Base-by-base conservation (phyloP, 1,140 invertebrate species). In the Trinorchestia longiramus region DNA sequence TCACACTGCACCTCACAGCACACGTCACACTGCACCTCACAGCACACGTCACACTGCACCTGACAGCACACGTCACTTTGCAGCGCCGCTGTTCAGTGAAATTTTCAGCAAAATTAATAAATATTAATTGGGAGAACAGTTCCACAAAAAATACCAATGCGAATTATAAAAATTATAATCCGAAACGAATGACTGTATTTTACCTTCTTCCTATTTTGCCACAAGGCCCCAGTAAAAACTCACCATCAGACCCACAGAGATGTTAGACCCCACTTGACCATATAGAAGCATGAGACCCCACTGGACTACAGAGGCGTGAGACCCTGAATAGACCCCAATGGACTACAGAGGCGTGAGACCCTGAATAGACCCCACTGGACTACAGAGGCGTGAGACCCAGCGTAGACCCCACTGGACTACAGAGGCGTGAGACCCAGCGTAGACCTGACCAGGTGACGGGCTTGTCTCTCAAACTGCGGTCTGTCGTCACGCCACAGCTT, bases 401-500 rank as follows among this genome's bases (percentile, higher is more conserved):
- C 8, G 99, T 99, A 98, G 99, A 99, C 96, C 99, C 98, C 43
- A 99, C 99, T 96, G 99, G 0, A 4, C 96, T 95, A 96, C 0
- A 62, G 43, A 44, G 95, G 96, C 36, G 98, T 98, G 96, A 99
- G 97, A 62, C 98, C 98, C 41, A 99, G 97, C 11, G 99, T 99
- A 98, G 99, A 99, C 96, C 99, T 98, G 42, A 99, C 99, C 96
- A 99, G 98, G 97, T 98, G 97, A 99, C 98, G 28, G 19, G 90
- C 90, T 43, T 44, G 90, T 43, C 90, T 4, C 43, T 99, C 99
- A 97, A 99, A 99, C 97, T 99, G 98, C 43, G 98, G 98, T 57
- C 99, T 97, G 97, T 99, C 98, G 97, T 99, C 99, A 96, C 99
- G 97, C 99, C 99, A 99, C 98, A 99, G 99, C 98, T 99, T 99